Conservation (phyloP, 2,797 vertebrate genomes). For the Gadopsis marmoratus region DNA sequence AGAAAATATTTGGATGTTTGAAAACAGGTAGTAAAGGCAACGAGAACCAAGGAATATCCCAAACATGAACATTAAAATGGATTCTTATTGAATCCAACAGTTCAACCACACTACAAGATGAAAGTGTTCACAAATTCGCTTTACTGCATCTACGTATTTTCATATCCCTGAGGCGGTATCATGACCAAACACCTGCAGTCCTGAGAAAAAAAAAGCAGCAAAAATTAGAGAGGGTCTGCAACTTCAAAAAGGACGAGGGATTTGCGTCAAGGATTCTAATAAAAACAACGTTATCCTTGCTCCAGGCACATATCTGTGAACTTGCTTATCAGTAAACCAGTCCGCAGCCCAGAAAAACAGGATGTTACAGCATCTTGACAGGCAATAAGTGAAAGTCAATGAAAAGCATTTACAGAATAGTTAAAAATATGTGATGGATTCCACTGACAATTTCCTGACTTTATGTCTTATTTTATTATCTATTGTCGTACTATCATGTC, state of each 20-base stretch:
- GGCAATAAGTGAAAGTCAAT: conserved; percentile 24
- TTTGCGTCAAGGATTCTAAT: conserved; percentile 72
- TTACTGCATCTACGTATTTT: conserved; percentile 41
- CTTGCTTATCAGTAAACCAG: conserved; percentile 52
- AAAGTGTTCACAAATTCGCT: conserved; percentile 56
- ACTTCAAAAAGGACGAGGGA: conserved; percentile 66
- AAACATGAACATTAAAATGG: conserved; percentile 13
- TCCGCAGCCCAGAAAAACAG: conserved; percentile 31
- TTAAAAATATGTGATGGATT: not conserved
- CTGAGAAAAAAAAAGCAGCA: conserved; percentile 11
- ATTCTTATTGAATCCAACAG: conserved; percentile 33
- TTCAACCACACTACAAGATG: conserved; percentile 51
- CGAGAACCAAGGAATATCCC: conserved; percentile 12
- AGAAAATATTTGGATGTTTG: not conserved
- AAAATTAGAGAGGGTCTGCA: conserved; percentile 48
- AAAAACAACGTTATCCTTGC: conserved; percentile 63
- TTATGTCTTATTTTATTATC: not conserved
- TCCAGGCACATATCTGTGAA: conserved; percentile 53
- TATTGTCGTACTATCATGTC: not conserved
- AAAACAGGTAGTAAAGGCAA: conserved; percentile 1
- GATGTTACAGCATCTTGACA: conserved; percentile 11
- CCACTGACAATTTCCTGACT: not conserved
- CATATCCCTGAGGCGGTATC: conserved; percentile 53
- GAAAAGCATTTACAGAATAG: not conserved
- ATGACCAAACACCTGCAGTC: conserved; percentile 62